phyloP scores from a whole-genome alignment of 2,888 invertebrate genomes.

The Caenorhabditis panamensis region DNA sequence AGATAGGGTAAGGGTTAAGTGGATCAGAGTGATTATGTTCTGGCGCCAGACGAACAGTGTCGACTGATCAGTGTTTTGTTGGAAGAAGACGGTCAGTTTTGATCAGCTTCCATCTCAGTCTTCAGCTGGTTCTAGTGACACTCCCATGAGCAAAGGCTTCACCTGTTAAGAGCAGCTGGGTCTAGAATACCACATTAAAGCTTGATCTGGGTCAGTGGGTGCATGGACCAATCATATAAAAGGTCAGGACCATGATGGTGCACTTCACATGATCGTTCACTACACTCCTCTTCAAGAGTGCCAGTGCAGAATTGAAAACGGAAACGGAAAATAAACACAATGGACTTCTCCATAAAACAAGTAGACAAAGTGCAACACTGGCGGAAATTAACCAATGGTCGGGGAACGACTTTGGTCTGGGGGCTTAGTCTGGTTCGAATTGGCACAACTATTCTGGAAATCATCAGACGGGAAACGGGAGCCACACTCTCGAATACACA shows the following conservation, averaged over 20 bases:
- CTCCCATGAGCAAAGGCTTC: background rate
- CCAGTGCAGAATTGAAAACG: background rate
- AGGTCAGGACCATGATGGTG: background rate
- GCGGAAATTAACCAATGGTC: background rate
- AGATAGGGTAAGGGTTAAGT: constrained; percentile 15
- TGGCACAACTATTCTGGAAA: constrained; percentile 1
- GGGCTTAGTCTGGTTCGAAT: background rate
- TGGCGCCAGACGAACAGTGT: background rate
- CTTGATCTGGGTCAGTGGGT: too few relatives aligned
- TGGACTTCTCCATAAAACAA: background rate
- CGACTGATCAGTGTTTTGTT: background rate
- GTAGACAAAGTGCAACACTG: constrained; percentile 5
- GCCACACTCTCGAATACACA: constrained; percentile 5
- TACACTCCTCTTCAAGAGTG: background rate
- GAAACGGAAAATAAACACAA: constrained; percentile 1
- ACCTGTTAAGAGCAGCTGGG: background rate
- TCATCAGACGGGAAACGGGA: background rate
- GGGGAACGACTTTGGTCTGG: background rate
- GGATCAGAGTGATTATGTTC: constrained; percentile 16
- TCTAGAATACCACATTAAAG: too few relatives aligned
- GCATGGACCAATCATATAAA: background rate
- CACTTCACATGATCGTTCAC: background rate
- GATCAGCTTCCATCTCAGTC: too few relatives aligned
- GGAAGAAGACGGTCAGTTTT: background rate
- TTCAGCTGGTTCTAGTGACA: background rate